A percentile compares a stretch with the other conserved stretches of the same genome.
Evolutionary conservation across 2,888 invertebrate genomes (phyloP).

Genomic region (Hipparchia sbordonii): DNA sequence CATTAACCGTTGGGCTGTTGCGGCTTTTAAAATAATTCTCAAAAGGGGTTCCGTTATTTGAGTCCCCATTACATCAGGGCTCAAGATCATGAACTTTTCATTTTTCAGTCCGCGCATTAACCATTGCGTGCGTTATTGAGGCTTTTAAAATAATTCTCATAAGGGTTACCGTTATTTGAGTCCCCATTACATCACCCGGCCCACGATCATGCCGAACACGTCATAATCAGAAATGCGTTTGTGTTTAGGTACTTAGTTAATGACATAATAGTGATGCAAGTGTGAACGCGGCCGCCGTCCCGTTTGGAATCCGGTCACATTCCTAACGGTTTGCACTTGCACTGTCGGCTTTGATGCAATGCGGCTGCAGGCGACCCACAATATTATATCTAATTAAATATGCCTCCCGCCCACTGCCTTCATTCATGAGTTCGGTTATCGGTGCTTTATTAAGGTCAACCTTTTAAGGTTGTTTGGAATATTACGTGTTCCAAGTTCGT

Average conservation of each 20-base stretch:
- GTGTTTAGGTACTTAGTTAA: conserved; percentile 63
- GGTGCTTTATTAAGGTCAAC: conserved; percentile 41
- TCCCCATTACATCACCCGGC: conserved; percentile 3
- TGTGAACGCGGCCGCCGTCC: conserved; percentile 58
- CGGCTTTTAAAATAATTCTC: too few relatives aligned
- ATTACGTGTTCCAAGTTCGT: conserved; percentile 9
- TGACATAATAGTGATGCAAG: conserved; percentile 71
- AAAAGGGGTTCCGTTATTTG: too few relatives aligned
- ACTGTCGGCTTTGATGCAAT: conserved; percentile 62
- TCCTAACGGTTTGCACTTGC: conserved; percentile 72
- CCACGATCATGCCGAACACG: conserved; percentile 12
- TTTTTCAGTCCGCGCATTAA: too few relatives aligned
- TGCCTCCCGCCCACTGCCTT: conserved; percentile 49
- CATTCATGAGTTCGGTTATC: conserved; percentile 38
- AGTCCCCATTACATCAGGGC: background rate
- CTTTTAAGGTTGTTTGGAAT: conserved; percentile 23
- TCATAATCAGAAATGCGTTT: conserved; percentile 47
- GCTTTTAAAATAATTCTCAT: too few relatives aligned
- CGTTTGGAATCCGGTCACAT: conserved; percentile 73
- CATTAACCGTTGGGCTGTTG: too few relatives aligned
- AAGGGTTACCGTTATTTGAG: background rate
- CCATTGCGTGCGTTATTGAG: too few relatives aligned
- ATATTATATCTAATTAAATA: conserved; percentile 46
- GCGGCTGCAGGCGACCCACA: conserved; percentile 48
- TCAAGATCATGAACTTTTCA: too few relatives aligned